Evolutionary conservation across 2,797 vertebrate species (phyloP).

Genomic region (Gymnocypris eckloni): DNA sequence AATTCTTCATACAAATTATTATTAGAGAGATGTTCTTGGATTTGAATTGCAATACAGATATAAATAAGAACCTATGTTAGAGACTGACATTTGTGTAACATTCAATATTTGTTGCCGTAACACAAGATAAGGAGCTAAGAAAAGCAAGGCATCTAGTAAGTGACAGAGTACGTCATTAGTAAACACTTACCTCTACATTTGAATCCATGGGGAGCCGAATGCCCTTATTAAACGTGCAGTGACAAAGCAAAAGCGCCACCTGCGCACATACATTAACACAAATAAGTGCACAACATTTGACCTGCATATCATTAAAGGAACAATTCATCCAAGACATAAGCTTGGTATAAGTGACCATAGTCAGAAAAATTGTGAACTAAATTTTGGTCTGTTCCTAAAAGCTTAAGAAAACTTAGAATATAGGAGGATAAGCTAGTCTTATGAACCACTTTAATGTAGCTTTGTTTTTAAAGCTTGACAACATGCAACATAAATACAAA

Average conservation of each 20-base stretch:
- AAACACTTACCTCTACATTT: constrained; percentile 81
- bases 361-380: background rate
- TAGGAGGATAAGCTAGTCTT: background rate
- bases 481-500: background rate
- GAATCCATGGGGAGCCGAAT: constrained; percentile 80
- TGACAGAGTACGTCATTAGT: background rate
- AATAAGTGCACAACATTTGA: background rate
- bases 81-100: background rate
- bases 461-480: background rate
- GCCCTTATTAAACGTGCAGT: constrained; percentile 84
- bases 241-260: constrained; percentile 87
- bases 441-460: background rate
- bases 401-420: background rate
- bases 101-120: background rate
- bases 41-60: too few species aligned
- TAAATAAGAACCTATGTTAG: background rate
- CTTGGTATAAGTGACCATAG: background rate
- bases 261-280: constrained; percentile 63
- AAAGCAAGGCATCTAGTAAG: background rate
- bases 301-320: background rate
- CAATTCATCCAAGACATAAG: background rate
- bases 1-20: too few species aligned
- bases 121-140: background rate
- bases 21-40: too few species aligned
- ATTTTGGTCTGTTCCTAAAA: background rate